Evolutionary conservation across 2,797 vertebrate genomes (phyloP), one percentile per base, ranked within the genome.

Genomic region (Parauchenoglanis punctatus): DNA sequence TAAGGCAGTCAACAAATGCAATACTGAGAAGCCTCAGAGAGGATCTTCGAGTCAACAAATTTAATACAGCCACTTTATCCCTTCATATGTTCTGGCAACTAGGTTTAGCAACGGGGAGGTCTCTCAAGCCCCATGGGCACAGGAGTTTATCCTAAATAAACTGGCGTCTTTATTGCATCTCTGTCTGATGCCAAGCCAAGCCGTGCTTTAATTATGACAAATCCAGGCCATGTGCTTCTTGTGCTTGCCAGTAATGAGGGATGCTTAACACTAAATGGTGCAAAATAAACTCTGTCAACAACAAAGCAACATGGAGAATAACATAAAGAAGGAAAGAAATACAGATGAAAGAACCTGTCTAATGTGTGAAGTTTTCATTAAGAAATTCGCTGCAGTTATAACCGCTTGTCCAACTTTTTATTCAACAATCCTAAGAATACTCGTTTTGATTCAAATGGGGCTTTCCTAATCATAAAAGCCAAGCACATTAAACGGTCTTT

Each of bases 41-140:
- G 94, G 93, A 95, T 95, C 95, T 95, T 93, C 91, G 92, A 96
- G 95, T 95, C 94, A 95, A 96, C 95, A 96, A 94, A 96, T 96
- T 94, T 93, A 96, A 96, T 96, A 94, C 92, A 95, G 94, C 93
- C 93, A 94, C 95, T 95, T 95, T 94, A 95, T 95, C 95, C 95
- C 92, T 91, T 95, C 94, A 94, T 95, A 96, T 96, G 94, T 95
- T 95, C 92, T 91, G 90, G 94, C 94, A 95, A 95, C 93, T 93
- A 93, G 93, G 95, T 95, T 95, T 93, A 93, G 91, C 91, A 92
- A 83, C 87, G 88, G 92, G 92, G 93, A 92, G 91, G 93, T 93
- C 92, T 91, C 93, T 84, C 89, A 91, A 90, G 92, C 92, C 92
- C 87, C 40, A 65, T 91, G 92, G 94, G 93, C 92, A 87, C 81